phyloP scores from a whole-genome alignment of 2,797 vertebrate genomes.

The Phataginus tricuspis region DNA sequence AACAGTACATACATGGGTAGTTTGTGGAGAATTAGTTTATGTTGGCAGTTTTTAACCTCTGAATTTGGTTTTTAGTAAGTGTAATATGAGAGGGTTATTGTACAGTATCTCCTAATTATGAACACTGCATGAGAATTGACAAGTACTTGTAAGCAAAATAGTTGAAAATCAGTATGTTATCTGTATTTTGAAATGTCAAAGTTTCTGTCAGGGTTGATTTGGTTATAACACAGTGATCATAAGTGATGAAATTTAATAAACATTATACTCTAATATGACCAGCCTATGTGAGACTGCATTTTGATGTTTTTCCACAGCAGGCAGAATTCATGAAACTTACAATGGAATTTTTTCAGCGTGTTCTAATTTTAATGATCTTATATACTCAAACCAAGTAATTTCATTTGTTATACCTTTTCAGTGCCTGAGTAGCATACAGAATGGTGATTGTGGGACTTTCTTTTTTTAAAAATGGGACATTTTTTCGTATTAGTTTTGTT shows the following conservation, averaged over 20 bases:
- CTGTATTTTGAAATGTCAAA: conserved; percentile 79
- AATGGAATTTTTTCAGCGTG: neutral
- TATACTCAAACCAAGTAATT: neutral
- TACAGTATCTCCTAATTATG: conserved; percentile 72
- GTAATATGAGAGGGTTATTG: conserved; percentile 24
- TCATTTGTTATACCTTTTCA: neutral
- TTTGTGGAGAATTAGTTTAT: conserved; percentile 76
- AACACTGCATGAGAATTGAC: conserved; percentile 83
- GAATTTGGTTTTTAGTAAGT: conserved; percentile 55
- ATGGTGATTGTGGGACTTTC: neutral
- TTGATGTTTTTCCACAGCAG: conserved; percentile 20
- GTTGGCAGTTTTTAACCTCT: conserved; percentile 52
- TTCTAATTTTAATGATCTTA: conserved; percentile 43
- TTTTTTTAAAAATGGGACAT: neutral
- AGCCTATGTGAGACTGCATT: conserved; percentile 55
- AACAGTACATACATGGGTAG: conserved; percentile 71
- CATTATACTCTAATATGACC: conserved; percentile 32
- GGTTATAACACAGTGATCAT: conserved; percentile 77
- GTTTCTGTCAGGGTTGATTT: conserved; percentile 81
- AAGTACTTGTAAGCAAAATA: conserved; percentile 73
- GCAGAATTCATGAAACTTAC: neutral
- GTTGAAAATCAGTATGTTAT: conserved; percentile 75
- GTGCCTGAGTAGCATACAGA: neutral
- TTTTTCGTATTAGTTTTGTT: neutral
- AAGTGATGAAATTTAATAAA: conserved; percentile 81